Conservation (phyloP, 2,888 invertebrate genomes). For the Platypus cylindrus region DNA sequence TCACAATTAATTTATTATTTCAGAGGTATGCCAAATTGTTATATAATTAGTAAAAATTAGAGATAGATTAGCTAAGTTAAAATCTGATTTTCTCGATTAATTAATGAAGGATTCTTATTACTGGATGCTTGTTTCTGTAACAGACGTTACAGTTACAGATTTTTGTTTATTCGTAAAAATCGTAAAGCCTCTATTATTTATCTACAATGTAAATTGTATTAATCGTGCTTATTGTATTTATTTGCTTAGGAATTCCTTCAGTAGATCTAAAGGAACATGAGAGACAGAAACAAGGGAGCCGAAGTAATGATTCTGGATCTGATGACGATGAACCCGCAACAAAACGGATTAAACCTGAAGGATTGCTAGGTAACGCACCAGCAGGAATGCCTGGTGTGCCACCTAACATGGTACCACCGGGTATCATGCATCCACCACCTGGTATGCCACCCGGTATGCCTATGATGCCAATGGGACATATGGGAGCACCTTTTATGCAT, state of each 20-base stretch:
- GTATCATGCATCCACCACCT: conserved; percentile 44
- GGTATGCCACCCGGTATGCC: conserved; percentile 46
- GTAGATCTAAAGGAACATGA: conserved; percentile 92
- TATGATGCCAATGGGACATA: conserved; percentile 51
- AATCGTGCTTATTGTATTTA: too few species aligned
- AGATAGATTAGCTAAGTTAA: too few species aligned
- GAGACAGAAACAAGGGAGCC: conserved; percentile 52
- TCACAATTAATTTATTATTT: conserved; percentile 11
- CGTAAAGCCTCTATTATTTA: too few species aligned
- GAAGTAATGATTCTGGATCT: conserved; percentile 42
- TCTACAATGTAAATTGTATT: too few species aligned
- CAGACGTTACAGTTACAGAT: too few species aligned
- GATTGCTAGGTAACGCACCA: conserved; percentile 50
- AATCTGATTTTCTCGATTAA: too few species aligned
- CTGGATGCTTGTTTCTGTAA: too few species aligned
- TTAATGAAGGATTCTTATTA: too few species aligned
- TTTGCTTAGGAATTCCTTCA: conserved; percentile 71
- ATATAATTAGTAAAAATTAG: neutral
- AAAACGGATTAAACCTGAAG: conserved; percentile 60
- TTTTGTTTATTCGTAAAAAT: too few species aligned
- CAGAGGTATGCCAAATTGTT: conserved; percentile 8
- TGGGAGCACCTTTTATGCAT: conserved; percentile 64
- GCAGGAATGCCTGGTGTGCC: conserved; percentile 49
- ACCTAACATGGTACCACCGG: conserved; percentile 42
- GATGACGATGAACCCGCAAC: conserved; percentile 74